Conservation (phyloP, 2,797 vertebrate genomes). For the Phrynocephalus vlangalii region DNA sequence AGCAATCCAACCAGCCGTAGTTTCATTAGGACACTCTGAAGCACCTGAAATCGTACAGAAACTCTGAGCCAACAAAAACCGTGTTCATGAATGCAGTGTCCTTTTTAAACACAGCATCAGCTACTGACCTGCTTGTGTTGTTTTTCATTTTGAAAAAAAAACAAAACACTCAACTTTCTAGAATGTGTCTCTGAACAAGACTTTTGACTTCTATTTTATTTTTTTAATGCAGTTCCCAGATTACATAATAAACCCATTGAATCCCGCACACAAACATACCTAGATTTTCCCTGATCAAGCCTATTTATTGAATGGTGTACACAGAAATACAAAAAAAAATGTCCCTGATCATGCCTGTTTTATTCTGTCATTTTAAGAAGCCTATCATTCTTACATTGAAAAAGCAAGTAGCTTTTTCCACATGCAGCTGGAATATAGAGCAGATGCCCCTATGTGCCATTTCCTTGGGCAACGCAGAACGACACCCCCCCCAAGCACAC, state of each 20-base stretch:
- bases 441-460: background rate
- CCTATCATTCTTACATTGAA: background rate
- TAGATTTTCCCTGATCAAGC: background rate
- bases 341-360: slow-evolving; percentile 10
- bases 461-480: background rate
- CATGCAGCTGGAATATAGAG: background rate
- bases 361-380: background rate
- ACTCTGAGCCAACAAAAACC: background rate
- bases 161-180: background rate
- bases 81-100: background rate
- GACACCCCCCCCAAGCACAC: background rate
- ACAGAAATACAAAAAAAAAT: background rate
- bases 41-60: background rate
- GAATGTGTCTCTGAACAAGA: background rate
- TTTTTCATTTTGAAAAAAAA: background rate
- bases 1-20: background rate
- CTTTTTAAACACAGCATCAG: background rate
- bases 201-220: too few relatives aligned
- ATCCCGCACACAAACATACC: background rate
- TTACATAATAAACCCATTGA: background rate
- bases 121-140: background rate
- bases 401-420: background rate
- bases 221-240: background rate
- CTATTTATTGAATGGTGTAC: background rate
- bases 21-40: background rate